A percentile compares a stretch with the other conserved stretches of the same genome.
These are phyloP conservation scores for Diaprepes abbreviatus DNA, from an alignment of 2,888 invertebrate genomes.

Conservation along the genomic window DNA sequence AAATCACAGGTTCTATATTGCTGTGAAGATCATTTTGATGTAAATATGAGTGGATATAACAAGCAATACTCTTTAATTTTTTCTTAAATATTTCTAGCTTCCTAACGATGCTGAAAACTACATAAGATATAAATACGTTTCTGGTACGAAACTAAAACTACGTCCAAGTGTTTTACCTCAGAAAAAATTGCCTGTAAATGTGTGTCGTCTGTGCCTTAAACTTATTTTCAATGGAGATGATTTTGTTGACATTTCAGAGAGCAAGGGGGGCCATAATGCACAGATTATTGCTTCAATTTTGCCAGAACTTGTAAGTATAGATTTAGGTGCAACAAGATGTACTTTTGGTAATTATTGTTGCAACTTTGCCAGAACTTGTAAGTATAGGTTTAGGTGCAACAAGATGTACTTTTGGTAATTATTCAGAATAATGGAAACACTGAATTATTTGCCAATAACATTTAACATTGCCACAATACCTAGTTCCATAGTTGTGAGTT, in stretches of 20 bases:
- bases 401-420: too few species aligned
- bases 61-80: neutral
- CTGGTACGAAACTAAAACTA: conserved; percentile 21
- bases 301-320: conserved; percentile 35
- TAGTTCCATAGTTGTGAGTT: too few species aligned
- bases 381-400: too few species aligned
- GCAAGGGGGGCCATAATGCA: conserved; percentile 14
- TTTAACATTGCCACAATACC: too few species aligned
- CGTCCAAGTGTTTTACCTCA: conserved; percentile 23
- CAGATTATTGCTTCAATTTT: conserved; percentile 24
- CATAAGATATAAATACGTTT: conserved; percentile 36
- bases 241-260: conserved; percentile 28
- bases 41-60: too few species aligned
- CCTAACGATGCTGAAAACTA: conserved; percentile 40
- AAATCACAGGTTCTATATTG: conserved; percentile 23
- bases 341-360: neutral
- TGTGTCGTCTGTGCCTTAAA: conserved; percentile 36
- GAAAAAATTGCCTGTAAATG: conserved; percentile 34
- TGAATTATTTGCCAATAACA: too few species aligned
- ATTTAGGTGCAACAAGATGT: too few species aligned
- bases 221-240: conserved; percentile 31
- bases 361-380: too few species aligned
- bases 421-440: too few species aligned
- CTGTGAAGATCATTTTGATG: conserved; percentile 46
- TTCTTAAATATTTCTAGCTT: conserved; percentile 20